phyloP scores from a whole-genome alignment of 2,888 invertebrate genomes.

The Aspidiotus destructor region DNA sequence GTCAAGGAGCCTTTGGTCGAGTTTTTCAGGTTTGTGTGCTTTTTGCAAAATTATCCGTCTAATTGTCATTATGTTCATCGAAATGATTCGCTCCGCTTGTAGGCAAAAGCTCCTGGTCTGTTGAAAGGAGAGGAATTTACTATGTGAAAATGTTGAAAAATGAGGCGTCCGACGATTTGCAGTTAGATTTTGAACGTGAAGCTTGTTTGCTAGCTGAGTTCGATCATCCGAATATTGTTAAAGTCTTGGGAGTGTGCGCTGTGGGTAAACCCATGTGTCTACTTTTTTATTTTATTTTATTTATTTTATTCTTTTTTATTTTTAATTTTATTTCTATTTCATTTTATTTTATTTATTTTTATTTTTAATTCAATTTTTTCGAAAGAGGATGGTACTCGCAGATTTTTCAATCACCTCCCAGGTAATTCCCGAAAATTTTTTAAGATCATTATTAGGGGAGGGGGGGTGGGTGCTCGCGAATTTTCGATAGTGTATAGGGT shows the following conservation, averaged over 20 bases:
- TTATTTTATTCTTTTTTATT: too few species aligned
- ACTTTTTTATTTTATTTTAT: too few species aligned
- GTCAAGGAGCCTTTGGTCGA: constrained; percentile 91
- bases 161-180: constrained; percentile 86
- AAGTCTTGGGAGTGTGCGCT: constrained; percentile 88
- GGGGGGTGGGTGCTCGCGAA: too few species aligned
- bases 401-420: too few species aligned
- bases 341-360: too few species aligned
- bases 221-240: constrained; percentile 93
- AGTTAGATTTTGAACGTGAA: constrained; percentile 89
- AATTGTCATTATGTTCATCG: too few species aligned
- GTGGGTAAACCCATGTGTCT: constrained; percentile 94
- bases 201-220: constrained; percentile 92
- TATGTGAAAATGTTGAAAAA: constrained; percentile 92
- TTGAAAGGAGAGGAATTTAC: constrained; percentile 80
- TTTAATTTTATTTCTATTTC: too few species aligned
- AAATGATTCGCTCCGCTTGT: constrained; percentile 39
- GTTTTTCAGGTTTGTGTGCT: constrained; percentile 63
- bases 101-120: constrained; percentile 81
- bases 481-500: too few species aligned
- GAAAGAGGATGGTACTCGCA: too few species aligned
- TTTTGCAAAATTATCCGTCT: neutral
- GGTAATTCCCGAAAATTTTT: too few species aligned
- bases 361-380: too few species aligned
- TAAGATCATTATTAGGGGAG: too few species aligned